A percentile compares a stretch with the other conserved stretches of the same genome.
phyloP scores from a whole-genome alignment of 1,140 invertebrate genomes.

The Vanessa atalanta region DNA sequence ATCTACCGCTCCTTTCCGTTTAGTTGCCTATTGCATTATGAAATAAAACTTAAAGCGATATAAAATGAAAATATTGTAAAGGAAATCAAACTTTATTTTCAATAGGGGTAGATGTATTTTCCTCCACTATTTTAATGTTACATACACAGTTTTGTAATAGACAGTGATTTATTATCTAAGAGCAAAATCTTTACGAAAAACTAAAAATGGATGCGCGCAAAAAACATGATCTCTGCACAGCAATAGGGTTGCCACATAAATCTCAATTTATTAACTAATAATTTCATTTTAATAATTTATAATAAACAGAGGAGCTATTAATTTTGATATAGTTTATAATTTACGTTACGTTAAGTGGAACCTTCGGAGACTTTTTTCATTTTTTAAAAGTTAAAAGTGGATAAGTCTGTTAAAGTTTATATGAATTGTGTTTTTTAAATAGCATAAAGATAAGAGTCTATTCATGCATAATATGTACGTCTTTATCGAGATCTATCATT shows the following conservation, averaged over 20 bases:
- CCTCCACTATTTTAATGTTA: neutral
- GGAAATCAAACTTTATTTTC: neutral
- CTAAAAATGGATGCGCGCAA: constrained; percentile 74
- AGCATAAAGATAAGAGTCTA: no score
- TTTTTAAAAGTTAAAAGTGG: neutral
- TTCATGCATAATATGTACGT: no score
- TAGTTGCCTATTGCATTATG: constrained; percentile 47
- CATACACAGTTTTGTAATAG: constrained; percentile 33
- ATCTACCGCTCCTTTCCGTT: constrained; percentile 79
- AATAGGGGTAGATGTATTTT: constrained; percentile 27
- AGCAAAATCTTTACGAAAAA: constrained; percentile 77
- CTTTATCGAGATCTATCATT: no score
- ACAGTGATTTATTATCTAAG: constrained; percentile 65
- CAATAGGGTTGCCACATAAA: constrained; percentile 66
- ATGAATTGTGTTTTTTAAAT: no score
- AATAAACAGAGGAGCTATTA: constrained; percentile 27
- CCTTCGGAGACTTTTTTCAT: neutral
- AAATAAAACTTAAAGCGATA: constrained; percentile 18
- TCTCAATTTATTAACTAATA: constrained; percentile 60
- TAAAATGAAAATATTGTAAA: constrained; percentile 6
- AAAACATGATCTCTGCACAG: constrained; percentile 52
- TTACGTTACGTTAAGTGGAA: neutral
- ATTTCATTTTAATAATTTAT: constrained; percentile 43
- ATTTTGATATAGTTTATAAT: constrained; percentile 4
- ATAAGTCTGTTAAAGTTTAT: neutral